These are phyloP conservation scores for Labeo catla DNA, from an alignment of 2,113 vertebrate species.

Conservation along the genomic window DNA sequence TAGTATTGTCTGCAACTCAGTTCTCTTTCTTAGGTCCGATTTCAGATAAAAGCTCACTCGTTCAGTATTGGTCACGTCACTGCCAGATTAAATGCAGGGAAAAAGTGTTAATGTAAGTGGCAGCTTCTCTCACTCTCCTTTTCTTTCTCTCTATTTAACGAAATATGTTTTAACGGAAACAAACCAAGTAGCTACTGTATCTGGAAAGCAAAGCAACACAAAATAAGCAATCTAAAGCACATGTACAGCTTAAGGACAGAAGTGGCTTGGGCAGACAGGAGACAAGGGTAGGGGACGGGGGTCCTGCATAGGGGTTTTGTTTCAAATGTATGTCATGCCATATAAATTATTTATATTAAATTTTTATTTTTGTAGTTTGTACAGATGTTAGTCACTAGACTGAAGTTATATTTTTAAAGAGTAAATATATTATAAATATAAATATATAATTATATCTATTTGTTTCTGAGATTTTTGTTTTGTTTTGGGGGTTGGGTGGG, in stretches of 20 bases:
- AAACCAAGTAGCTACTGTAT: slow-evolving; percentile 73
- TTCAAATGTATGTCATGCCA: slow-evolving; percentile 84
- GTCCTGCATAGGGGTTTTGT: slow-evolving; percentile 78
- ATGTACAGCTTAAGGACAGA: slow-evolving; percentile 64
- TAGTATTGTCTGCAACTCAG: slow-evolving; percentile 54
- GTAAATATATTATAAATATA: slow-evolving; percentile 90
- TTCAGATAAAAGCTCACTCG: slow-evolving; percentile 33
- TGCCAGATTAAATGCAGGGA: slow-evolving; percentile 81
- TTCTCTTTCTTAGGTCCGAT: slow-evolving; percentile 49
- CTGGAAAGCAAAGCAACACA: slow-evolving; percentile 60
- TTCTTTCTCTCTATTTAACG: slow-evolving; percentile 45
- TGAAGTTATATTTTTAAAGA: slow-evolving; percentile 97
- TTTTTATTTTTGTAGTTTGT: slow-evolving; percentile 97
- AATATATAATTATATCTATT: slow-evolving; percentile 88
- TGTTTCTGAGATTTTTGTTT: slow-evolving; percentile 70
- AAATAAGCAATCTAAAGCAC: slow-evolving; percentile 60
- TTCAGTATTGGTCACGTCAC: slow-evolving; percentile 79
- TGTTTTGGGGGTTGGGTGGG: slow-evolving; percentile 50
- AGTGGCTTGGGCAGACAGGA: slow-evolving; percentile 37
- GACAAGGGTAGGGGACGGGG: slow-evolving; percentile 53
- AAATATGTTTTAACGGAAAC: slow-evolving; percentile 56
- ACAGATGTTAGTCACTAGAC: slow-evolving; percentile 88
- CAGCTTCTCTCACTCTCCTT: slow-evolving; percentile 72
- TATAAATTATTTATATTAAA: slow-evolving; percentile 95
- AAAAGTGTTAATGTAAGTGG: slow-evolving; percentile 70